Conservation (phyloP, 2,888 invertebrate species). For the Noctuana brunneofusca region DNA sequence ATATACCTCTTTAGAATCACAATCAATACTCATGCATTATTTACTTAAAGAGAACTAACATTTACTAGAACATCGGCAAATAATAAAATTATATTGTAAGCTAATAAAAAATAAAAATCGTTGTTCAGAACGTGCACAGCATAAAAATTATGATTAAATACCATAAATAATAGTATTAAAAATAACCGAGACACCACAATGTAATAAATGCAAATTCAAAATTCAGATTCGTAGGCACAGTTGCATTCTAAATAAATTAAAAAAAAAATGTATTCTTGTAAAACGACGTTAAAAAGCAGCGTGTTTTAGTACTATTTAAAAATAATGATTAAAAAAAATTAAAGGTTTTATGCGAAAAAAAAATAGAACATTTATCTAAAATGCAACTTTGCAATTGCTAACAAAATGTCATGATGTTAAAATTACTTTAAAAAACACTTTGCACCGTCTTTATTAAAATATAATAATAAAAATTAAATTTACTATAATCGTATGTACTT, state of each 20-base stretch:
- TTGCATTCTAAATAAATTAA: conserved; percentile 40
- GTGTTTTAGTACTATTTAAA: background rate
- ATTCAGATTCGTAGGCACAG: conserved; percentile 40
- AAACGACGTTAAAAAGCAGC: background rate
- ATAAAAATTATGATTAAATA: conserved; percentile 51
- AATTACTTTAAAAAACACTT: conserved; percentile 38
- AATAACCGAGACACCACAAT: conserved; percentile 54
- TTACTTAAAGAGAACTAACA: conserved; percentile 31
- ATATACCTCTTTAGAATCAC: conserved; percentile 19
- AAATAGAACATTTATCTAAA: conserved; percentile 38
- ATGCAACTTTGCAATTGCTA: conserved; percentile 42
- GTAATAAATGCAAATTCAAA: conserved; percentile 69
- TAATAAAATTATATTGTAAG: conserved; percentile 65
- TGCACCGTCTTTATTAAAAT: conserved; percentile 37
- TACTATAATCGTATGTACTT: too few species aligned
- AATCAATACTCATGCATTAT: conserved; percentile 36
- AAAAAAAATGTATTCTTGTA: background rate
- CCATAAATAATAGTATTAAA: conserved; percentile 45
- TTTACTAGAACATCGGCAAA: conserved; percentile 58
- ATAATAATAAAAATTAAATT: conserved; percentile 35
- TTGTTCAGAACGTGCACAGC: conserved; percentile 47
- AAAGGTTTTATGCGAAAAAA: background rate
- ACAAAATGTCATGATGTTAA: conserved; percentile 42
- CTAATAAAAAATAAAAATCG: conserved; percentile 55
- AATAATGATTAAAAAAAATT: background rate